Conservation (phyloP, 2,113 vertebrate species). For the Cebidichthys violaceus region DNA sequence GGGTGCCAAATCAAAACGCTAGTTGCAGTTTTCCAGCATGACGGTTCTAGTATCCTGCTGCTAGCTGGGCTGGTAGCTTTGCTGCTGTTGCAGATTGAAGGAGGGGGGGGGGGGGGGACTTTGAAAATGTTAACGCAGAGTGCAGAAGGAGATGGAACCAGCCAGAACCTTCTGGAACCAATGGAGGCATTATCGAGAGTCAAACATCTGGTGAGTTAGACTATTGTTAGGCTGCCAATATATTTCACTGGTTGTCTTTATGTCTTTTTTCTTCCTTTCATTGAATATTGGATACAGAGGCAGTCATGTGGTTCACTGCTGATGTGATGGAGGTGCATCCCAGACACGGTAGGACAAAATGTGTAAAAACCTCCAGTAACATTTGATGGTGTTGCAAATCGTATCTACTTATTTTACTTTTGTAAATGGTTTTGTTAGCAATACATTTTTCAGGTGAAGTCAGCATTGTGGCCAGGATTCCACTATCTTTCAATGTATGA, state of each 20-base stretch:
- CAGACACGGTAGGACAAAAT: not conserved
- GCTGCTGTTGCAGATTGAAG: slow-evolving; percentile 11
- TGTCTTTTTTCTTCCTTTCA: not conserved
- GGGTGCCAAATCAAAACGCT: not conserved
- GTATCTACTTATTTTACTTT: not conserved
- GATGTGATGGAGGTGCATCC: not conserved
- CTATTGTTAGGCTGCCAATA: slow-evolving; percentile 21
- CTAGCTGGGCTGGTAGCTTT: not conserved
- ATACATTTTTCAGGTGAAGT: not conserved
- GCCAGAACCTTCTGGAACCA: slow-evolving; percentile 39
- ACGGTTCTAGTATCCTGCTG: not conserved
- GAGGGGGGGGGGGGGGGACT: not conserved
- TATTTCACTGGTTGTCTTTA: slow-evolving; percentile 11
- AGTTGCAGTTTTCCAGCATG: not conserved
- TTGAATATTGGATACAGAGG: not conserved
- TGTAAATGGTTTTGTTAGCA: not conserved
- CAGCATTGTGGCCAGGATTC: not conserved
- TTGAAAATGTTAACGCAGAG: slow-evolving; percentile 3
- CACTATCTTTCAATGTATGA: not conserved
- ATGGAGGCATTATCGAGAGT: slow-evolving; percentile 34
- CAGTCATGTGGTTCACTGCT: slow-evolving; percentile 5
- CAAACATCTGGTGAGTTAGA: slow-evolving; percentile 44
- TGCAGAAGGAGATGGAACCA: not conserved
- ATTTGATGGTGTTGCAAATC: not conserved
- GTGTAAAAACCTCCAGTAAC: not conserved